A percentile compares a stretch with the other conserved stretches of the same genome.
phyloP scores from a whole-genome alignment of 2,797 vertebrate genomes.

The Synaphobranchus kaupii region DNA sequence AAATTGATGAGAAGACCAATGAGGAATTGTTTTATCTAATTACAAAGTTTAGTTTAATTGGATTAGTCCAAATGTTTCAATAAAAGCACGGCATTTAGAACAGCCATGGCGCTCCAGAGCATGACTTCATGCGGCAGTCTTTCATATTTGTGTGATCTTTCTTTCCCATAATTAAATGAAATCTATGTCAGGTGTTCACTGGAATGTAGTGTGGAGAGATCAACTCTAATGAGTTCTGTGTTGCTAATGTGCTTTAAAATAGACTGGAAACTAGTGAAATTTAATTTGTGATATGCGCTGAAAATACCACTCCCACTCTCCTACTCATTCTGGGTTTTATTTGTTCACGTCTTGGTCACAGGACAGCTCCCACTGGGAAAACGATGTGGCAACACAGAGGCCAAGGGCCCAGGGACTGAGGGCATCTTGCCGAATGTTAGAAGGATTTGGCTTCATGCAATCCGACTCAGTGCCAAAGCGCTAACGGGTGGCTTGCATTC shows the following conservation, averaged over 20 bases:
- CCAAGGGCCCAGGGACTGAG: background rate
- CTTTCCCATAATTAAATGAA: background rate
- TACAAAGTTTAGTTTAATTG: background rate
- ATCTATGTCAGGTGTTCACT: background rate
- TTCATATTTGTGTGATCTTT: background rate
- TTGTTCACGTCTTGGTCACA: background rate
- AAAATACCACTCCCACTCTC: background rate
- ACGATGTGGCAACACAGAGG: background rate
- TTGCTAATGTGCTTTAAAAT: constrained; percentile 8
- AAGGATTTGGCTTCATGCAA: background rate
- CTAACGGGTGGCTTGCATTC: background rate
- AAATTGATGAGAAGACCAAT: background rate
- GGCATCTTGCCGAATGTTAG: background rate
- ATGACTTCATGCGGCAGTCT: background rate
- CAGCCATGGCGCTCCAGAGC: background rate
- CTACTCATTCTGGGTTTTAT: background rate
- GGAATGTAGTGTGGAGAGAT: background rate
- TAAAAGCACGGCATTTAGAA: background rate
- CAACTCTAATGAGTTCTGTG: background rate
- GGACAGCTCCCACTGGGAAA: background rate
- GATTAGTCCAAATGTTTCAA: constrained; percentile 13
- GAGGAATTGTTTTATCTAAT: background rate
- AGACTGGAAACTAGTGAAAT: constrained; percentile 2
- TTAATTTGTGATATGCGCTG: background rate
- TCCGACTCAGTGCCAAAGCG: background rate